Evolutionary conservation across 2,888 invertebrate species (phyloP), one percentile per base, ranked within the genome.

Genomic region (Hirtodrosophila duncani): DNA sequence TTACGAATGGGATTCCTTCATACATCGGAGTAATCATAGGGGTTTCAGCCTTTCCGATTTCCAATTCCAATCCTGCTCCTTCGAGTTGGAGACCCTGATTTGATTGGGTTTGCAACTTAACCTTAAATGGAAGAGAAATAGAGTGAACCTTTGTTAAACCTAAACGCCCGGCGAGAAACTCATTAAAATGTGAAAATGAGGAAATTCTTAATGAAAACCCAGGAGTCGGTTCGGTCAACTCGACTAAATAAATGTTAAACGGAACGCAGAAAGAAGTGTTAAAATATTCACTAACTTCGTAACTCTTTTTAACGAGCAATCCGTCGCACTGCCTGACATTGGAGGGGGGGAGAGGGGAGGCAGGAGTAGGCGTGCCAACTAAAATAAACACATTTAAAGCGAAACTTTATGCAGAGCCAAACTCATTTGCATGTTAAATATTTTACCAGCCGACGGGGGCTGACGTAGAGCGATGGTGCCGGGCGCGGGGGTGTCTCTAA

Each of bases 241-340:
- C 45, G 70, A 62, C 66, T 74, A 74, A 74, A 74, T 74, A 74
- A 74, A 74, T 78, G 74, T 63, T 78, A 70, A 74, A 61, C 72
- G 78, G 49, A 68, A 51, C 61, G 70, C 66, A 70, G 72, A 72
- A 67, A 70, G 72, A 72, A 67, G 75, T 77, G 80, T 67, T 77
- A 77, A 77, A 77, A 77, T 77, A 77, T 77, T 77, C 75, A 77
- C 77, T 72, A 79, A 77, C 77, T 77, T 77, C 77, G 80, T 77
- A 75, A 79, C 80, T 75, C 80, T 79, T 75, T 75, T 79, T 67
- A 71, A 69, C 79, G 69, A 75, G 74, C 48, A 38, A 66, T 67
- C 52, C 65, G 52, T 33, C 24, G 39, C n/a, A 24, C 8, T 3
- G 31, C 20, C 20, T 20, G 20, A 4, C 4, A 20, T 6, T 20